phyloP scores from a whole-genome alignment of 2,888 invertebrate species.

The Chymomyza fuscimana region DNA sequence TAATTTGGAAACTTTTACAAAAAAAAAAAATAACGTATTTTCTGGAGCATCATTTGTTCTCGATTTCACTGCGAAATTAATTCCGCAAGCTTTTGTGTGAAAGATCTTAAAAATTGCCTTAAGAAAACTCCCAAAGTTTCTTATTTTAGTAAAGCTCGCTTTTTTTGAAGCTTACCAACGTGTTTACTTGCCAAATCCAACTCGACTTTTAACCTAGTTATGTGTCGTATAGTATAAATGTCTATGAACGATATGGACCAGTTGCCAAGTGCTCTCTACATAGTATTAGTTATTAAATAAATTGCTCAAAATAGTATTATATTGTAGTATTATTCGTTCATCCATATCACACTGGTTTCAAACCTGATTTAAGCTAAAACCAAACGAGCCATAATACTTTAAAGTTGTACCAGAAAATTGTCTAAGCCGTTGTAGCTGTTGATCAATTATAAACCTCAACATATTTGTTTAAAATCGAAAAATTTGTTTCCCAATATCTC shows the following conservation, averaged over 20 bases:
- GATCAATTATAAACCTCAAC: no score
- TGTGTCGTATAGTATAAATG: background rate
- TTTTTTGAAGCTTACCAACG: background rate
- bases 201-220: background rate
- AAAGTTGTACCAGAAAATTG: background rate
- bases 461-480: no score
- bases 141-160: background rate
- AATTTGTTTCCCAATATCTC: no score
- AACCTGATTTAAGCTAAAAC: constrained; percentile 14
- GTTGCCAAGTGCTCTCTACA: background rate
- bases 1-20: no score
- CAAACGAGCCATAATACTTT: background rate
- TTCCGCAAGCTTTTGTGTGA: no score
- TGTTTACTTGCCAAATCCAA: background rate
- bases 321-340: constrained; percentile 28
- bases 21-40: no score
- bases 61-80: no score
- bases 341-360: constrained; percentile 65
- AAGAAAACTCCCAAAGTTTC: no score
- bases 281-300: background rate
- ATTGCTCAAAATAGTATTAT: constrained; percentile 50
- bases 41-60: no score
- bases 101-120: no score
- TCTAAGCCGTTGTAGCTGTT: background rate
- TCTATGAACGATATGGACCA: background rate